Conservation (phyloP, 2,797 vertebrate genomes). For the Tokudaia tokunoshimensis region DNA sequence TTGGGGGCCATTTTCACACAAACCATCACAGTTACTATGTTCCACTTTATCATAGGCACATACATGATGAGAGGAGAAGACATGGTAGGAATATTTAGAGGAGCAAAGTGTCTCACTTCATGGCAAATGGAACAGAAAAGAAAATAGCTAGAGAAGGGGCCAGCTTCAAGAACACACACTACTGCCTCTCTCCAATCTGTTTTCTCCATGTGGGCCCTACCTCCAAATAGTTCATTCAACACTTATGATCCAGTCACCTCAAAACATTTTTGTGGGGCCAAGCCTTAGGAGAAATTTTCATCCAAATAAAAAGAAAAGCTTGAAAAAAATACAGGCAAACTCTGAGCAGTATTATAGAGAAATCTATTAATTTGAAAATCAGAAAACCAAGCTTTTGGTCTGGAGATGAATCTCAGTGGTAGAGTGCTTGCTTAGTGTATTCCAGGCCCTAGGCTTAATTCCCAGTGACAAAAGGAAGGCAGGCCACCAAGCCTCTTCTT, state of each 20-base stretch:
- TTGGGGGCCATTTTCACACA: not conserved
- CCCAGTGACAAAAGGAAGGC: not conserved
- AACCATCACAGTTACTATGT: not conserved
- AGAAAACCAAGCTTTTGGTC: not conserved
- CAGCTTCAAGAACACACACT: not conserved
- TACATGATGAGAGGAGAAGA: too few species aligned
- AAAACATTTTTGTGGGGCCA: not conserved
- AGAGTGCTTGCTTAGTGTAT: too few species aligned
- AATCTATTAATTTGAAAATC: not conserved
- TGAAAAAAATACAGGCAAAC: not conserved
- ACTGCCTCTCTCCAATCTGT: not conserved
- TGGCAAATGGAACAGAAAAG: not conserved
- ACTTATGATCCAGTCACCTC: not conserved
- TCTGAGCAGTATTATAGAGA: conserved; percentile 1
- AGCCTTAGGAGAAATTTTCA: too few species aligned
- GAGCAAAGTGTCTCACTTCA: not conserved
- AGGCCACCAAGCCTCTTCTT: not conserved
- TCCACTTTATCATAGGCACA: too few species aligned
- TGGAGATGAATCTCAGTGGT: not conserved
- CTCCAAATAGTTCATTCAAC: not conserved
- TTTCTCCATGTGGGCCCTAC: not conserved
- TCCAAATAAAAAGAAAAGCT: not conserved
- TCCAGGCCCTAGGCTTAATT: not conserved
- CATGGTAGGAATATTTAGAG: not conserved
- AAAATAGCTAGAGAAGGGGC: not conserved